Evolutionary conservation across 2,797 vertebrate species (phyloP).

Genomic region (Iguana delicatissima): DNA sequence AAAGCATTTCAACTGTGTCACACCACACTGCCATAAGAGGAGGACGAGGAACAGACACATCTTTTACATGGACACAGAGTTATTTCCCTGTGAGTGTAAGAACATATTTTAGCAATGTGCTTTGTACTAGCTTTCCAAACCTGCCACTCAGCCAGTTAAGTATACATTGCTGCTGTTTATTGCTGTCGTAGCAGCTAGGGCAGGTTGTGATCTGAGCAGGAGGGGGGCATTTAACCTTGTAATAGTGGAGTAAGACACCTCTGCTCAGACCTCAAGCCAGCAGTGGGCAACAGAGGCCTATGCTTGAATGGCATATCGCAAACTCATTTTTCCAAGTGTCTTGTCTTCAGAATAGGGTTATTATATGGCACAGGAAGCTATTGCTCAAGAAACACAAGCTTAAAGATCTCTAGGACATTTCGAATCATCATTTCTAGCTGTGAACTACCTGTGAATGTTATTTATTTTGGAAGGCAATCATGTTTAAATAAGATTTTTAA

Average conservation of each 20-base stretch:
- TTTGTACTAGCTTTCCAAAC: not conserved
- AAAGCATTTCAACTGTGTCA: no score
- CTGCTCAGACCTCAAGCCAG: no score
- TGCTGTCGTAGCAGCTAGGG: no score
- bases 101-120: not conserved
- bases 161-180: not conserved
- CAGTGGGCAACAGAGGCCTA: not conserved
- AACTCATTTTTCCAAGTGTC: not conserved
- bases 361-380: not conserved
- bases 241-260: no score
- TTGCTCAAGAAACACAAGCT: not conserved
- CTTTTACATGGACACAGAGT: not conserved
- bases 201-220: no score
- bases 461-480: not conserved
- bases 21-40: not conserved
- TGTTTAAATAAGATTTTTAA: no score
- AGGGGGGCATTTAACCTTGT: no score
- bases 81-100: not conserved
- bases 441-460: not conserved
- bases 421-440: not conserved
- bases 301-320: not conserved
- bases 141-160: not conserved
- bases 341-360: not conserved
- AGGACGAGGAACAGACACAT: not conserved
- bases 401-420: not conserved